Evolutionary conservation across 2,888 invertebrate species (phyloP), one percentile per base, ranked within the genome.

Genomic region (Sphaeridia pumilis): DNA sequence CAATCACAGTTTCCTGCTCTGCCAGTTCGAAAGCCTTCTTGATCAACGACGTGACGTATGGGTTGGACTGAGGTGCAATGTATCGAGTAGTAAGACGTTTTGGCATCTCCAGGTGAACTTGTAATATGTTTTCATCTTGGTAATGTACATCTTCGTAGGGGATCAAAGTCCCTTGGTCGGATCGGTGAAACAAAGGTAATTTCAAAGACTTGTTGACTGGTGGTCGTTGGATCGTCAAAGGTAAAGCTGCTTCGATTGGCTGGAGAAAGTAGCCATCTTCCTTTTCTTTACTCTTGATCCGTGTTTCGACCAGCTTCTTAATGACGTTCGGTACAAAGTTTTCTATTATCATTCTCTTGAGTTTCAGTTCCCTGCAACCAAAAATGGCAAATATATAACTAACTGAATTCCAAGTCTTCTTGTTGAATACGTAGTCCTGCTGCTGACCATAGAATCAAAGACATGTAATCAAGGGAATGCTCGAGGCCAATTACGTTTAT

Each of bases 291-390:
- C 55, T 59, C 12, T 56, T 55, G 35, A 61, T 50, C 41, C 61
- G 42, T 21, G 49, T 54, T 41, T 63, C 64, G 27, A 61, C 57
- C 48, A 59, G 53, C 50, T 59, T 58, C 14, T 61, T 51, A 24
- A 58, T 58, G 45, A 52, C 86, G 1, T 78, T 77, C 7, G 89
- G 89, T 67, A 92, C 84, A 72, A 92, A 92, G 71, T 87, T 87
- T 69, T 90, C 89, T 59, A 90, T 86, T 48, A 89, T 82, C 31
- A 90, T 76, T 68, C 83, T 84, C 71, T 88, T 85, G 54, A 94
- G 79, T 69, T 94, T 87, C 59, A 95, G 75, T 69, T 93, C 93
- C 61, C 80, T 78, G 62, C 22, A 69, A 68, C 60, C 49, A 50
- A 31, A 31, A n/a, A n/a, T n/a, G n/a, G n/a, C n/a, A n/a, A n/a